phyloP scores from a whole-genome alignment of 2,888 invertebrate genomes.

The Cheiracanthium punctorium region DNA sequence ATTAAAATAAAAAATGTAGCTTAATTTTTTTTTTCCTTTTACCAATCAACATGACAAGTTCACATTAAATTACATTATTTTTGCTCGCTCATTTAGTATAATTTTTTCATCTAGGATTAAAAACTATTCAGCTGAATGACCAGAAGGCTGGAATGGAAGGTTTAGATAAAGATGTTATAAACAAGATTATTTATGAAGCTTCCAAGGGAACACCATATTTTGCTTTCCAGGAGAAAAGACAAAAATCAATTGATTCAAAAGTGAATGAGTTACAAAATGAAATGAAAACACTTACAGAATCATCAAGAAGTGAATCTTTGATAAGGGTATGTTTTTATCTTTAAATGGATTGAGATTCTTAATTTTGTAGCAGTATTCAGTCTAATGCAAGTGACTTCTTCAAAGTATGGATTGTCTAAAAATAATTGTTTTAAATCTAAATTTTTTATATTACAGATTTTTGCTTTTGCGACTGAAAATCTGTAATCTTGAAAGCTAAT shows the following conservation, averaged over 20 bases:
- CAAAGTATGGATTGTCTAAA: too few species aligned
- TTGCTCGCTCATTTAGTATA: too few species aligned
- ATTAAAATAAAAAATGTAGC: too few species aligned
- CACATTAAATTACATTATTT: too few species aligned
- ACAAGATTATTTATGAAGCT: conserved; percentile 76
- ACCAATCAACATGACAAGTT: too few species aligned
- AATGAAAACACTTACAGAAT: conserved; percentile 73
- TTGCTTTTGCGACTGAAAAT: too few species aligned
- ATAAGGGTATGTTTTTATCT: conserved; percentile 71
- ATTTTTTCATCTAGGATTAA: conserved; percentile 33
- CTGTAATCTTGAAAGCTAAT: too few species aligned
- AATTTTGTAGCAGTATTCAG: neutral
- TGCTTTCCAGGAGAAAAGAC: conserved; percentile 78
- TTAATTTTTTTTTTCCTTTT: too few species aligned
- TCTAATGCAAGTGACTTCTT: neutral
- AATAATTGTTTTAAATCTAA: too few species aligned
- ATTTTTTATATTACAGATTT: too few species aligned
- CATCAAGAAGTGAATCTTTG: conserved; percentile 74
- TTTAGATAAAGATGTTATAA: conserved; percentile 74
- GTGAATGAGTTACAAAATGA: conserved; percentile 73
- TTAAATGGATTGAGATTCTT: neutral
- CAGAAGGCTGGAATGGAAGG: conserved; percentile 72
- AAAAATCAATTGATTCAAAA: conserved; percentile 77
- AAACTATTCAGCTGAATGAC: conserved; percentile 67
- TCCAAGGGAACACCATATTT: conserved; percentile 79